Evolutionary conservation across 2,797 vertebrate species (phyloP).

Genomic region (Cyprinodon diabolis): DNA sequence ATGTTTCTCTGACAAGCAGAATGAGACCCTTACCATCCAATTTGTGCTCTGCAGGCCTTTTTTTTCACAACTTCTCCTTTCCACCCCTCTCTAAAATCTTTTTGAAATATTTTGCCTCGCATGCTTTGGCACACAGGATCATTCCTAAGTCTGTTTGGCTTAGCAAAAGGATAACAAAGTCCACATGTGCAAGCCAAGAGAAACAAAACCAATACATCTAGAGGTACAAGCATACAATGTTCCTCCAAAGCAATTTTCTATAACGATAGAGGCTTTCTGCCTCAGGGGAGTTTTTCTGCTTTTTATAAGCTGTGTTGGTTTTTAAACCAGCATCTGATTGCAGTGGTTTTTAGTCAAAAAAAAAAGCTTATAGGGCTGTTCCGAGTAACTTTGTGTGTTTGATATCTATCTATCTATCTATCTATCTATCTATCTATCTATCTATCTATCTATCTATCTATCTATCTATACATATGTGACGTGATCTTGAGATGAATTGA

Average conservation of each 20-base stretch:
- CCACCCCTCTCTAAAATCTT: conserved; percentile 56
- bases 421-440: no score
- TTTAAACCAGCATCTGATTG: conserved; percentile 4
- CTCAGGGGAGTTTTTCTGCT: conserved; percentile 28
- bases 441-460: no score
- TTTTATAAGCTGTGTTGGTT: conserved; percentile 41
- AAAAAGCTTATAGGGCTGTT: not conserved
- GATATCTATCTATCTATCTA: no score
- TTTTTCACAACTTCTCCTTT: conserved; percentile 60
- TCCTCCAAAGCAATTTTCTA: conserved; percentile 77
- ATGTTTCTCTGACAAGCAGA: conserved; percentile 15
- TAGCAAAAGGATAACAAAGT: conserved; percentile 77
- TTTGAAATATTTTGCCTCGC: conserved; percentile 71
- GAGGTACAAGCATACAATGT: conserved; percentile 66
- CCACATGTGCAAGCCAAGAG: conserved; percentile 73
- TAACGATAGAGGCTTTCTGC: conserved; percentile 71
- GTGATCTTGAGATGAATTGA: no score
- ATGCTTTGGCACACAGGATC: conserved; percentile 75
- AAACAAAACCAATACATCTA: conserved; percentile 80
- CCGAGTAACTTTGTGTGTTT: not conserved
- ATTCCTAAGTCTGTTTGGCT: conserved; percentile 82
- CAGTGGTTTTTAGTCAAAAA: not conserved
- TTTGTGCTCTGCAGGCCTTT: conserved; percentile 40
- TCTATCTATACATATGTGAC: no score
- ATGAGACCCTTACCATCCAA: conserved; percentile 26